Evolutionary conservation across 2,888 invertebrate genomes (phyloP), one percentile per base, ranked within the genome.

Genomic region (Drosophila pseudotalamancana): DNA sequence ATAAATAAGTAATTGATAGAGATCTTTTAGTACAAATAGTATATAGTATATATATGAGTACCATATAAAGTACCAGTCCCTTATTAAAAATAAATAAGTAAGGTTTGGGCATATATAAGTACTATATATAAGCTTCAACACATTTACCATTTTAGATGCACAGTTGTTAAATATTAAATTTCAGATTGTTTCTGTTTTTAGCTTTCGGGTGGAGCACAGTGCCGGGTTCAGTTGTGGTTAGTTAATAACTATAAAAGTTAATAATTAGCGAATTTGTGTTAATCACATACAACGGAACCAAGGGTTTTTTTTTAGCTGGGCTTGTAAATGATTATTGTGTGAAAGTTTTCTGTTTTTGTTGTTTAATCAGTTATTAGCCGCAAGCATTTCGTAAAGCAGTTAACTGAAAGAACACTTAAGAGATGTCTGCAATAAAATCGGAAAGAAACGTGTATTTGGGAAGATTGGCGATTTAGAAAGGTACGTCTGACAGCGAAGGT

Each of bases 201-300:
- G 42, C 46, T 42, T 32, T 60, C 46, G 37, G 53, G 35, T 60
- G 31, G 21, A 49, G 50, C 42, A 43, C 35, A 21, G 27, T 23
- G 34, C n/a, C 5, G 18, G 35, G 53, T 43, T 51, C 46, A 48
- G 48, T 68, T 42, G 21, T 14, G 9, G 16, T 16, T 55, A 50
- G 40, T 75, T 75, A 81, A n/a, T n/a, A n/a, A n/a, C n/a, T n/a
- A n/a, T n/a, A n/a, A n/a, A n/a, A n/a, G 69, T 83, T 69, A 70
- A 70, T 74, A 82, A 85, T 85, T 83, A 85, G 75, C 86, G 59
- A 64, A 82, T 72, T 82, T 63, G 70, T 85, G 85, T 83, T 83
- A 83, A 79, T 76, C 70, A 73, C 55, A 78, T 62, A 65, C 70
- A 72, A 65, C 56, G 46, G 37, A 49, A 50, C 61, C 60, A 56